phyloP scores from a whole-genome alignment of 2,888 invertebrate species.

The Eurois occulta region DNA sequence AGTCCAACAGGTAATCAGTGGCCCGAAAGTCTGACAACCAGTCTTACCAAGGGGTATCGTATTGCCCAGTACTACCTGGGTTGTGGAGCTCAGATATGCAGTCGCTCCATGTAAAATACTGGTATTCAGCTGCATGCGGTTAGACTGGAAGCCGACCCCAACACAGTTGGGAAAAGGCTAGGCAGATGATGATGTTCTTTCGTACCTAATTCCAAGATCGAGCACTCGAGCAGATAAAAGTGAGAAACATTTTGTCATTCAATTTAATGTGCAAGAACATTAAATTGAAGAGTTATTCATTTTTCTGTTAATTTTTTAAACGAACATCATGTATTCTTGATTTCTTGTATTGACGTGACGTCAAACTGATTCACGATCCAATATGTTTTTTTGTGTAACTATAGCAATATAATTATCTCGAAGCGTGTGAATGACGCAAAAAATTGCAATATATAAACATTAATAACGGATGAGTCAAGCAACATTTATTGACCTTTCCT shows the following conservation, averaged over 20 bases:
- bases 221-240: constrained; percentile 5
- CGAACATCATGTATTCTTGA: constrained; percentile 4
- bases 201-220: not conserved
- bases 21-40: no score
- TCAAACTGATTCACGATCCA: constrained; percentile 47
- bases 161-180: no score
- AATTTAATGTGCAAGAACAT: no score
- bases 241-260: no score
- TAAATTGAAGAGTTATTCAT: constrained; percentile 18
- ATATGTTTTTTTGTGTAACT: constrained; percentile 35
- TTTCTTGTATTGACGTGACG: constrained; percentile 44
- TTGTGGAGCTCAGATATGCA: no score
- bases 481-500: constrained; percentile 57
- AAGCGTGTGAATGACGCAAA: constrained; percentile 60
- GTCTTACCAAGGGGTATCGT: no score
- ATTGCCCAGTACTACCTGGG: no score
- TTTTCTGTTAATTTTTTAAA: constrained; percentile 22
- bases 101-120: no score
- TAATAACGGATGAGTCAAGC: constrained; percentile 47
- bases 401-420: constrained; percentile 56
- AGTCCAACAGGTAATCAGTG: no score
- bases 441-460: constrained; percentile 38
- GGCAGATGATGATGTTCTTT: not conserved
- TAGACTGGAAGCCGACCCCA: no score
- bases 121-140: no score